Conservation (phyloP, 2,888 invertebrate genomes). For the Apamea sordens region DNA sequence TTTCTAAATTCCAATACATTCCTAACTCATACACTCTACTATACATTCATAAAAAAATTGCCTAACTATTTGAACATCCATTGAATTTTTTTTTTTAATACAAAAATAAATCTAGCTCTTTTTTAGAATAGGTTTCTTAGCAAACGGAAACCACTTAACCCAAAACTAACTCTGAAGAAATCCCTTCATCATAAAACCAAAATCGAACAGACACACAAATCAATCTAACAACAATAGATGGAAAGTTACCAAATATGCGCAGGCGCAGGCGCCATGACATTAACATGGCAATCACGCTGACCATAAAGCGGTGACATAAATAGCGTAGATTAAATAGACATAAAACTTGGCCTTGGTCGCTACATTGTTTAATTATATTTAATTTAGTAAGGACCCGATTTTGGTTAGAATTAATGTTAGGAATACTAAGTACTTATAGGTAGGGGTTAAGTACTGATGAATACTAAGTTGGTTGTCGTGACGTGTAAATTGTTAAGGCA, state of each 20-base stretch:
- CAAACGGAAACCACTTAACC: not conserved
- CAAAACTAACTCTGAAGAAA: not conserved
- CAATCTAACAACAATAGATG: slow-evolving; percentile 38
- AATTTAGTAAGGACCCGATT: slow-evolving; percentile 60
- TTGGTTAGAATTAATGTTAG: slow-evolving; percentile 45
- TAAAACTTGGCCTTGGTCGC: slow-evolving; percentile 79
- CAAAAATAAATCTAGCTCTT: not conserved
- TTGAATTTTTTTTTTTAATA: too few species aligned
- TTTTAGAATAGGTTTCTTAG: not conserved
- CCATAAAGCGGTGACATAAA: slow-evolving; percentile 70
- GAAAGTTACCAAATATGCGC: slow-evolving; percentile 53
- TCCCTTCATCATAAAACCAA: not conserved
- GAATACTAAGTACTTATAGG: slow-evolving; percentile 42
- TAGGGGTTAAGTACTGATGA: slow-evolving; percentile 9
- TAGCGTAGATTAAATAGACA: slow-evolving; percentile 79
- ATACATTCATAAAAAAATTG: not conserved
- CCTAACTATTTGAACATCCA: not conserved
- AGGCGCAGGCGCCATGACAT: slow-evolving; percentile 59
- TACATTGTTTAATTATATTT: slow-evolving; percentile 57
- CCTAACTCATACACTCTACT: too few species aligned
- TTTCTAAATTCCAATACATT: not conserved
- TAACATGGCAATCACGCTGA: slow-evolving; percentile 56
- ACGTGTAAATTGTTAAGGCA: slow-evolving; percentile 2
- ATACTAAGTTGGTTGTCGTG: slow-evolving; percentile 14
- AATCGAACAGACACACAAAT: slow-evolving; percentile 43